Evolutionary conservation across 2,113 vertebrate genomes (phyloP), one percentile per base, ranked within the genome.

Genomic region (Podilymbus podiceps): DNA sequence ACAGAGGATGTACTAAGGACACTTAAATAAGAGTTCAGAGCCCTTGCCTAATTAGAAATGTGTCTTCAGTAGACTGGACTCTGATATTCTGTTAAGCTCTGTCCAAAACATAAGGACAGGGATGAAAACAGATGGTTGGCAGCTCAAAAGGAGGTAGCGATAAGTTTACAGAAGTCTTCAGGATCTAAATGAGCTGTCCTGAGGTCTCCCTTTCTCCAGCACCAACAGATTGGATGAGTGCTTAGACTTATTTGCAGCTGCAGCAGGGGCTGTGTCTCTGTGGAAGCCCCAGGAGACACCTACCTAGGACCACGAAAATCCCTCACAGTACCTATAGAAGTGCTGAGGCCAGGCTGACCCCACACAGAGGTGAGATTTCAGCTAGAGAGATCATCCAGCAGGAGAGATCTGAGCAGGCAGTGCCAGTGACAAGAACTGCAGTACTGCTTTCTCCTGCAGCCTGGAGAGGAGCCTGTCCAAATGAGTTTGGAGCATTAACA

Each of bases 401-500:
- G 28, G 67, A 75, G 17, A 25, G 11, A 13, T 3, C 15, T 44
- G 44, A 84, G 27, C 25, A 76, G 76, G 10, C 35, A 40, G 35
- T 12, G 8, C 35, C 35, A 15, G 46, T 58, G 25, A 47, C 25
- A 35, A 42, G n/a, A 49, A 56, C 9, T 18, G 23, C 28, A 38
- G 49, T 13, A 53, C 7, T 52, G 18, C 44, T 56, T 89, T 63
- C 53, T 69, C 28, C 35, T 73, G 27, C 16, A 81, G 33, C 27
- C 42, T 50, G 42, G 27, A 59, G 15, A 46, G 44, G 22, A 82
- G 42, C 23, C 38, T 85, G 28, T 53, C 38, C 52, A 78, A 81
- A 67, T 0, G 0, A 23, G 2, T 52, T 14, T 82, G 58, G 8
- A 25, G 6, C 6, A n/a, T 28, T 91, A 52, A 25, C 20, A 59